Evolutionary conservation across 2,797 vertebrate species (phyloP).

Genomic region (Cyclopterus lumpus): DNA sequence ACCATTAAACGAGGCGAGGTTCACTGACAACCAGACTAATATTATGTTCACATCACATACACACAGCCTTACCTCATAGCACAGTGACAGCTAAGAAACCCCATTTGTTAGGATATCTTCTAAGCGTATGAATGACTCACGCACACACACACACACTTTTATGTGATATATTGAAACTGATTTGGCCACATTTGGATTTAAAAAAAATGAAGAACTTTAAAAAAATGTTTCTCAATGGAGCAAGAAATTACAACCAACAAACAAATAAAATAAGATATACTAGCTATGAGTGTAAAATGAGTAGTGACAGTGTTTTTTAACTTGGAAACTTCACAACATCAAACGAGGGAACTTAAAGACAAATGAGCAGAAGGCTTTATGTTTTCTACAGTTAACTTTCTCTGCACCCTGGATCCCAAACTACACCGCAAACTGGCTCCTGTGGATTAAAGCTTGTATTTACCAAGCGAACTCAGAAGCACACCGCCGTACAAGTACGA

Average conservation of each 20-base stretch:
- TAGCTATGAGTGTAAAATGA: neutral
- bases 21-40: neutral
- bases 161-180: neutral
- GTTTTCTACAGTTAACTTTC: constrained; percentile 30
- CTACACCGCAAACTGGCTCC: constrained; percentile 68
- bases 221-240: constrained; percentile 54
- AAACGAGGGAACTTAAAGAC: constrained; percentile 21
- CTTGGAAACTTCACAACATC: neutral
- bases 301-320: too few species aligned
- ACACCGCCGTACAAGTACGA: too few species aligned
- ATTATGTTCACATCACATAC: constrained; percentile 22
- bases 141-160: neutral
- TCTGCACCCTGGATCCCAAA: constrained; percentile 62
- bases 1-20: neutral
- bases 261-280: neutral
- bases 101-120: constrained; percentile 51
- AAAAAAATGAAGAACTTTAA: too few species aligned
- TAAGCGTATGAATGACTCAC: constrained; percentile 41
- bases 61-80: constrained; percentile 59
- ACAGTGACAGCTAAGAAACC: constrained; percentile 39
- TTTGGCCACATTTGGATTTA: constrained; percentile 12
- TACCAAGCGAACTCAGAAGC: neutral
- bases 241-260: neutral
- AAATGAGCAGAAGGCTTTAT: constrained; percentile 43
- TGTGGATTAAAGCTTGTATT: neutral